Base-by-base conservation (phyloP, 2,888 invertebrate genomes). In the Polydesmus complanatus region DNA sequence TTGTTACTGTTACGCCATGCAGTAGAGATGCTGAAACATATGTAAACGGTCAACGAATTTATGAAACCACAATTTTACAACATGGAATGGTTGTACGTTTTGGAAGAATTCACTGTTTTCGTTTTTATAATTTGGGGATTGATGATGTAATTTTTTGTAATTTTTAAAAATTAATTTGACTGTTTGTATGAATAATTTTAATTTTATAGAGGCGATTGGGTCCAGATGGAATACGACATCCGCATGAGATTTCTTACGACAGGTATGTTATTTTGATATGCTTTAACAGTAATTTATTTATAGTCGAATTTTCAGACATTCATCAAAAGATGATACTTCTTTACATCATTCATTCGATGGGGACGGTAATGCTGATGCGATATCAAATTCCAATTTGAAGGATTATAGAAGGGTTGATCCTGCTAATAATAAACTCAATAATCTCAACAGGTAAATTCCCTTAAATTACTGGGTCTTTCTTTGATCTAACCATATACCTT, bases 11-110 rank as follows among this genome's bases (percentile, higher is more conserved):
- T 52, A 96, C 96, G 27, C 96, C 97, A 8, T 84, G 91, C 69
- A 90, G 90, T 71, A 80, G 89, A 26, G 93, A 94, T 74, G 93
- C 96, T 14, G 87, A 93, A 72, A 92, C 93, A 27, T 93, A 89
- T 74, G 90, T 97, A 66, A 94, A 97, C 75, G 90, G 90, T 55
- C 88, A 91, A 71, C 82, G 91, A 67, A 88, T 94, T 70, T 83
- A 85, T 71, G 94, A 95, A 74, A 90, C 95, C 27, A 93, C 94
- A 57, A 86, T 93, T 67, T 78, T 97, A 62, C 88, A 88, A 59
- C 71, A 73, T 67, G 73, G 73, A 61, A 77, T 74, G 72, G 73
- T 74, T 62, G 74, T 77, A 54, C 73, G 75, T 58, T 77, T 79
- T 67, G 79, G 78, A n/a, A 73, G 75, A 62, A 67, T 72, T 27